phyloP scores from a whole-genome alignment of 2,888 invertebrate genomes.

The Amblyjoppa fuscipennis region DNA sequence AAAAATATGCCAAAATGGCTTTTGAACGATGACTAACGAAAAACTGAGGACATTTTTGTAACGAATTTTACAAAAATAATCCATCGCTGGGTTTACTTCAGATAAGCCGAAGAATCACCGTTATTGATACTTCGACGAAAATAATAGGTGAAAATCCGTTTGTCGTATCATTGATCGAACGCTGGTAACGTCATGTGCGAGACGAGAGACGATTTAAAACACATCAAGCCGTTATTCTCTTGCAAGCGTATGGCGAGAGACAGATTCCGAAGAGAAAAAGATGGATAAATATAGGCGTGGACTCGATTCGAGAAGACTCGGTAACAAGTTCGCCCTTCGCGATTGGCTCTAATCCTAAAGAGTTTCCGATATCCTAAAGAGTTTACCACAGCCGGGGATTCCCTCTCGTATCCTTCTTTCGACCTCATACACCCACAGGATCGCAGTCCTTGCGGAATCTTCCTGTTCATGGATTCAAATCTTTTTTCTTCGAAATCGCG shows the following conservation, averaged over 20 bases:
- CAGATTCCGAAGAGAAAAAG: slow-evolving; percentile 14
- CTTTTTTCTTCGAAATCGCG: slow-evolving; percentile 25
- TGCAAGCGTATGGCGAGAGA: neutral
- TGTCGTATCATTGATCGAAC: slow-evolving; percentile 42
- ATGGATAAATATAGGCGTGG: slow-evolving; percentile 34
- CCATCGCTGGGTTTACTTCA: too few relatives aligned
- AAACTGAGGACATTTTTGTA: neutral
- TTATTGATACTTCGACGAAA: neutral
- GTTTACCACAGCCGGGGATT: slow-evolving; percentile 34
- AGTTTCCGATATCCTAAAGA: slow-evolving; percentile 80
- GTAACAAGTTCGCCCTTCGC: slow-evolving; percentile 73
- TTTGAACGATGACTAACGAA: too few relatives aligned
- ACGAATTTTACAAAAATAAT: too few relatives aligned
- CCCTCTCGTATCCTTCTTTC: slow-evolving; percentile 41
- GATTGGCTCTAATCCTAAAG: slow-evolving; percentile 78
- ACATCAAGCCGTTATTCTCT: slow-evolving; percentile 71
- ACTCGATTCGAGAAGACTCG: slow-evolving; percentile 74
- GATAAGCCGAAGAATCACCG: neutral
- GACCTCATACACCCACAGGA: slow-evolving; percentile 15
- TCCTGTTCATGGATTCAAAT: slow-evolving; percentile 41
- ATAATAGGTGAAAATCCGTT: slow-evolving; percentile 17
- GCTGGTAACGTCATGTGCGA: slow-evolving; percentile 72
- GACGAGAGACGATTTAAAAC: slow-evolving; percentile 77
- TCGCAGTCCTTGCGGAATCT: neutral
- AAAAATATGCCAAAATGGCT: too few relatives aligned